A percentile compares a stretch with the other conserved stretches of the same genome.
Conservation (phyloP, 1,140 invertebrate genomes). For the Meloidogyne floridensis region DNA sequence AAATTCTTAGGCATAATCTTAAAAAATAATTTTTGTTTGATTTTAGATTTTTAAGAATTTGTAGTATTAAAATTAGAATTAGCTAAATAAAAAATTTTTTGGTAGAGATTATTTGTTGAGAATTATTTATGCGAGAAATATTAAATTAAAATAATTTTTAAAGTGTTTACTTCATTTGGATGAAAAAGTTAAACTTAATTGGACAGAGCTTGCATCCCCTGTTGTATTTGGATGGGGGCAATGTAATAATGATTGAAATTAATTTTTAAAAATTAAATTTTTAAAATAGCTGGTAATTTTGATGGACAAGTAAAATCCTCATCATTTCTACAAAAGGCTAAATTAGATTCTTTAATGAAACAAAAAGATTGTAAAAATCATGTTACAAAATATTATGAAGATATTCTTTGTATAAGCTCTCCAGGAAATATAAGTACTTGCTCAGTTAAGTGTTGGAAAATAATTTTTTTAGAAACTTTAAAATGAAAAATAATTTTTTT, state of each 20-base stretch:
- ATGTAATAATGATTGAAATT: neutral
- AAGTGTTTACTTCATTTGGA: slow-evolving; percentile 2
- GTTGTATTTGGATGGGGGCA: neutral
- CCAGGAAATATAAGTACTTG: neutral
- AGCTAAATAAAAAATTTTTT: no score
- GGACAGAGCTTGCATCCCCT: neutral
- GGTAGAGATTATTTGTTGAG: no score
- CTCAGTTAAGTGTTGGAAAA: neutral
- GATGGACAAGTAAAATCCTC: neutral
- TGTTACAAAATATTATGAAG: neutral
- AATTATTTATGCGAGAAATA: neutral
- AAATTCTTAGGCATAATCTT: no score
- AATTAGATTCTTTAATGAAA: slow-evolving; percentile 1
- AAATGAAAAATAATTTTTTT: no score
- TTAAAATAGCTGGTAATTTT: neutral
- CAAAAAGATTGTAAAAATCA: neutral
- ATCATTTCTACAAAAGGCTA: slow-evolving; percentile 9
- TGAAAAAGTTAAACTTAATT: neutral
- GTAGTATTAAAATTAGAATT: no score
- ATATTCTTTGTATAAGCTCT: neutral
- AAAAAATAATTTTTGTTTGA: no score
- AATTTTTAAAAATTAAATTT: no score
- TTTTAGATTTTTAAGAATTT: no score
- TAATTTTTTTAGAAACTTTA: no score
- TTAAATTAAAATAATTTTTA: neutral